Evolutionary conservation across 35 echinoderm and acorn worm genomes (phyloP).

Genomic region (Apostichopus japonicus): DNA sequence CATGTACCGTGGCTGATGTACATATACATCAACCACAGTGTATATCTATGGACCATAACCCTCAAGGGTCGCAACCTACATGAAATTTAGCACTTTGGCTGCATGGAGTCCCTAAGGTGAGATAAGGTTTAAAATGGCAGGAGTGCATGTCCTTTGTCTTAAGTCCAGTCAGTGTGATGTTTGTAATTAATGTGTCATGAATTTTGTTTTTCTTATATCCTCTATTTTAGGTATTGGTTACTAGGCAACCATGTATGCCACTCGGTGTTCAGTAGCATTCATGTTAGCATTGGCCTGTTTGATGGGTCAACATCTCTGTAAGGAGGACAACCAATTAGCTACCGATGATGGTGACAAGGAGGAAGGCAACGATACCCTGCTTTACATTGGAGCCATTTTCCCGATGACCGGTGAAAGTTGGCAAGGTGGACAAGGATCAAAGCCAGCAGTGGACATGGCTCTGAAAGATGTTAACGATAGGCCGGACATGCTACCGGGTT

Average conservation of each 20-base stretch:
- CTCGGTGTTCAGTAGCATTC: neutral
- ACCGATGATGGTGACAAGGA: neutral
- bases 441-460: slow-evolving; percentile 83
- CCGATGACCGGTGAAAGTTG: slow-evolving; percentile 81
- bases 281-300: neutral
- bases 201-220: neutral
- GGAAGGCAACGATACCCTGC: slow-evolving; percentile 4
- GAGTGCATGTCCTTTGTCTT: no score
- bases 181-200: no score
- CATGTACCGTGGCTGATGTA: no score
- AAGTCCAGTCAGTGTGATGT: no score
- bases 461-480: slow-evolving; percentile 86
- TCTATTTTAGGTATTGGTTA: neutral
- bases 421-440: slow-evolving; percentile 83
- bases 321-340: neutral
- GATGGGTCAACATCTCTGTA: neutral
- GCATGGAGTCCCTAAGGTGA: no score
- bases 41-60: no score
- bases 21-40: no score
- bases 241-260: slow-evolving; percentile 2
- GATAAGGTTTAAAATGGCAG: no score
- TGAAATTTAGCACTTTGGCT: no score
- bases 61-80: no score
- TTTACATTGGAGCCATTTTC: slow-evolving; percentile 88
- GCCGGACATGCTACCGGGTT: slow-evolving; percentile 85